phyloP scores from a whole-genome alignment of 2,888 invertebrate species.

The Tenthredo scrophulariae region DNA sequence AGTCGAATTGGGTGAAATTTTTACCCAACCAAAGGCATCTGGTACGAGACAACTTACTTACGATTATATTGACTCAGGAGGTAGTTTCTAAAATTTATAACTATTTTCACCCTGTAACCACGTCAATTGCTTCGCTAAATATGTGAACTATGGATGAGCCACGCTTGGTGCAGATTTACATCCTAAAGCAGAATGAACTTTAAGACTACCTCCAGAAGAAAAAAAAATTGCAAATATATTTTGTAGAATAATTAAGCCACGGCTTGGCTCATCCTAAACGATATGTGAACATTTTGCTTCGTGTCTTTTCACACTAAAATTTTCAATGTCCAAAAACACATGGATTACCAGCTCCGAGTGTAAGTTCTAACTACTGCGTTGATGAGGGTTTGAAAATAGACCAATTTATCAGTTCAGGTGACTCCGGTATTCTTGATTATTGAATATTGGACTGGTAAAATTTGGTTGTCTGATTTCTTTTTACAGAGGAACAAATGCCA shows the following conservation, averaged over 20 bases:
- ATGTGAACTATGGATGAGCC: conserved; percentile 3
- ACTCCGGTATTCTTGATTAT: background rate
- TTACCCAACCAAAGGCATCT: conserved; percentile 60
- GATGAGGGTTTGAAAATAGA: background rate
- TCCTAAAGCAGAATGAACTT: background rate
- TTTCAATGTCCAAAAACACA: background rate
- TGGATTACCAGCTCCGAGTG: background rate
- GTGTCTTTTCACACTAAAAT: background rate
- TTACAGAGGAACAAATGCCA: conserved; percentile 78
- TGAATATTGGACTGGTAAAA: conserved; percentile 27
- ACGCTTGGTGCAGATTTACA: background rate
- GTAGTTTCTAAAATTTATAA: conserved; percentile 44
- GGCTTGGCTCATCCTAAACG: background rate
- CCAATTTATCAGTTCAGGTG: conserved; percentile 5
- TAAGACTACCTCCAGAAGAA: background rate
- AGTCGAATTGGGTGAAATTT: conserved; percentile 71
- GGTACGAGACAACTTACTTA: conserved; percentile 50
- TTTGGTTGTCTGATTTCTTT: conserved; percentile 59
- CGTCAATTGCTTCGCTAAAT: background rate
- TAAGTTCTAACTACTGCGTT: background rate
- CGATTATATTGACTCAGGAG: conserved; percentile 35
- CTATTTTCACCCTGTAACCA: conserved; percentile 5
- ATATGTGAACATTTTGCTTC: background rate
- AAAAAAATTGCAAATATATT: background rate
- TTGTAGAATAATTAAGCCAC: background rate